phyloP scores from a whole-genome alignment of 2,797 vertebrate genomes.

The Eulemur rubriventer region DNA sequence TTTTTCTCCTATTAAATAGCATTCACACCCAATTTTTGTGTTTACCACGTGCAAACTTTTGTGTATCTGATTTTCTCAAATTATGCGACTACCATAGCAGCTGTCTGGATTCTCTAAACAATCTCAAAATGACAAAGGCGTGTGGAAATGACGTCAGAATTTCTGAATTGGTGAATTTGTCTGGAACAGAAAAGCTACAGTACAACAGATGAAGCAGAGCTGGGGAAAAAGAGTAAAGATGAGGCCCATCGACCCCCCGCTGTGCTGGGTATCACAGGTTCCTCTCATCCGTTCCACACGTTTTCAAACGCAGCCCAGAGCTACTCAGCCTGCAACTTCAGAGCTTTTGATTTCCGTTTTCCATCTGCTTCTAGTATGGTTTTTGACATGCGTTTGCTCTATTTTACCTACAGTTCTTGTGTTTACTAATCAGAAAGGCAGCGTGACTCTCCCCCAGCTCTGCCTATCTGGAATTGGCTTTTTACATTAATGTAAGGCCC shows the following conservation, averaged over 20 bases:
- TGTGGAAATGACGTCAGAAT: not conserved
- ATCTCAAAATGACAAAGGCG: not conserved
- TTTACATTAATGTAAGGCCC: not conserved
- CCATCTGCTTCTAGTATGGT: not conserved
- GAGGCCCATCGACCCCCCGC: accelerated
- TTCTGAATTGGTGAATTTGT: not conserved
- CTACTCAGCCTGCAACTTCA: not conserved
- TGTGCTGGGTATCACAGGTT: not conserved
- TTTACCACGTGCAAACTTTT: not conserved
- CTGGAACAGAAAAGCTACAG: not conserved
- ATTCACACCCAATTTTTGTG: not conserved
- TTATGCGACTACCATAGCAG: not conserved
- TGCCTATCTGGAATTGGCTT: not conserved
- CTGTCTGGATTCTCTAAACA: not conserved
- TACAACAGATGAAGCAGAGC: accelerated
- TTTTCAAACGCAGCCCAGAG: not conserved
- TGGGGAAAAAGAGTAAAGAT: too few species aligned
- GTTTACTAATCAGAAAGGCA: slow-evolving; percentile 38
- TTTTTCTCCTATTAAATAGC: not conserved
- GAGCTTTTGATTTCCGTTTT: not conserved
- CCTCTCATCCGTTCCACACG: accelerated
- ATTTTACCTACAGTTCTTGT: not conserved
- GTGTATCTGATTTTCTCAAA: not conserved
- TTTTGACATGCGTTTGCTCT: not conserved
- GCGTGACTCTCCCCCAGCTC: not conserved